Percentiles rank a stretch among this genome's conserved stretches.
These are phyloP conservation scores for Patella depressa DNA, from an alignment of 2,888 invertebrate species.

Conservation along the genomic window DNA sequence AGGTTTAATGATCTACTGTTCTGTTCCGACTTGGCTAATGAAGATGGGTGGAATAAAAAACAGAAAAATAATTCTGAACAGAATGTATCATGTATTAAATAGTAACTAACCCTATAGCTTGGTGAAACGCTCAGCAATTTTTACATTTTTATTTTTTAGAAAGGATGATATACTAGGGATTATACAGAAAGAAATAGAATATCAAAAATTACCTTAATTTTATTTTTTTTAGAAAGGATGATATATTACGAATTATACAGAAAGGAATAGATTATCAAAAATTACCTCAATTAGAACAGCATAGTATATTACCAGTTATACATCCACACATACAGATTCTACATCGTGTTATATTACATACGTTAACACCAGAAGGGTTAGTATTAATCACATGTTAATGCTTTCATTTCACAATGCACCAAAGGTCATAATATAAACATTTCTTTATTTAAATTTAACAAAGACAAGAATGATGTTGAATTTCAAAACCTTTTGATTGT, in stretches of 20 bases:
- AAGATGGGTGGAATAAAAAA: no score
- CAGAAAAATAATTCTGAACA: no score
- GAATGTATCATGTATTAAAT: no score
- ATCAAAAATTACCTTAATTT: not conserved
- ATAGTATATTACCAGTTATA: slow-evolving; percentile 10
- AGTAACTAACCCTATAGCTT: no score
- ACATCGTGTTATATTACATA: not conserved
- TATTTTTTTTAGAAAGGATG: slow-evolving; percentile 30
- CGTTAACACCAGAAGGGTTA: not conserved
- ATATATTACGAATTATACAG: not conserved
- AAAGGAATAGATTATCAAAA: not conserved
- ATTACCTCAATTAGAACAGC: not conserved
- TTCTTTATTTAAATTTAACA: no score
- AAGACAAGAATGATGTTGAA: no score
- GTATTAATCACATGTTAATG: not conserved
- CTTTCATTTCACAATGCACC: no score
- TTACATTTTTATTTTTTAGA: slow-evolving; percentile 26
- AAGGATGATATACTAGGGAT: not conserved
- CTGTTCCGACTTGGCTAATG: no score
- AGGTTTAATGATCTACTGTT: no score
- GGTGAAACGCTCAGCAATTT: no score
- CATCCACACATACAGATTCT: slow-evolving; percentile 12
- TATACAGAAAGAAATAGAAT: not conserved
- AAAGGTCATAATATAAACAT: no score
- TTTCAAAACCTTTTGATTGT: no score